Conservation (phyloP, 2,888 invertebrate genomes). For the Peribatodes rhomboidaria region DNA sequence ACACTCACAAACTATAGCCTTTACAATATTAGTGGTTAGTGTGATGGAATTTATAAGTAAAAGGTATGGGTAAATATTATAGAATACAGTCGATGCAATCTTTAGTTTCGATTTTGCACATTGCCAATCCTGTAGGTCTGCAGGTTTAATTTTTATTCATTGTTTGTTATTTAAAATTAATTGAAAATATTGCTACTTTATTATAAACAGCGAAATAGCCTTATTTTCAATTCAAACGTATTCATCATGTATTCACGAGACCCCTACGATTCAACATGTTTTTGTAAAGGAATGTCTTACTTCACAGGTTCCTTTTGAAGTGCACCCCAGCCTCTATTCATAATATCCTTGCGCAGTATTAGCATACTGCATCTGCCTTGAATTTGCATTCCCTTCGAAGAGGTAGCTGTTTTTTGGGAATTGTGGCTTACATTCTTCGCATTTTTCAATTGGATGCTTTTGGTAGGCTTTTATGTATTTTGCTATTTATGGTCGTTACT, state of each 20-base stretch:
- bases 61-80: too few relatives aligned
- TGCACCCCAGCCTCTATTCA: conserved; percentile 53
- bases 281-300: conserved; percentile 34
- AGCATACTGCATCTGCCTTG: conserved; percentile 54
- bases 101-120: too few relatives aligned
- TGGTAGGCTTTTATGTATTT: not conserved
- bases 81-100: too few relatives aligned
- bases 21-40: too few relatives aligned
- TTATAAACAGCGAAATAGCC: not conserved
- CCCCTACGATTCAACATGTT: not conserved
- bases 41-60: too few relatives aligned
- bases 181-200: too few relatives aligned
- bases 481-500: too few relatives aligned
- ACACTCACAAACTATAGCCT: too few relatives aligned
- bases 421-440: not conserved
- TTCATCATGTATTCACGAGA: conserved; percentile 9
- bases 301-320: conserved; percentile 45
- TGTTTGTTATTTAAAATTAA: too few relatives aligned
- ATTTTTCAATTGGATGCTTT: conserved; percentile 8
- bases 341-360: conserved; percentile 50
- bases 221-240: conserved; percentile 7
- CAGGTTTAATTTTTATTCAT: too few relatives aligned
- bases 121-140: too few relatives aligned
- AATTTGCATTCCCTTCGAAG: conserved; percentile 50
- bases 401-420: conserved; percentile 18